Percentiles rank a stretch among this genome's conserved stretches.
Evolutionary conservation across 1,140 invertebrate species (phyloP).

Genomic region (Lanistes nyassanus): DNA sequence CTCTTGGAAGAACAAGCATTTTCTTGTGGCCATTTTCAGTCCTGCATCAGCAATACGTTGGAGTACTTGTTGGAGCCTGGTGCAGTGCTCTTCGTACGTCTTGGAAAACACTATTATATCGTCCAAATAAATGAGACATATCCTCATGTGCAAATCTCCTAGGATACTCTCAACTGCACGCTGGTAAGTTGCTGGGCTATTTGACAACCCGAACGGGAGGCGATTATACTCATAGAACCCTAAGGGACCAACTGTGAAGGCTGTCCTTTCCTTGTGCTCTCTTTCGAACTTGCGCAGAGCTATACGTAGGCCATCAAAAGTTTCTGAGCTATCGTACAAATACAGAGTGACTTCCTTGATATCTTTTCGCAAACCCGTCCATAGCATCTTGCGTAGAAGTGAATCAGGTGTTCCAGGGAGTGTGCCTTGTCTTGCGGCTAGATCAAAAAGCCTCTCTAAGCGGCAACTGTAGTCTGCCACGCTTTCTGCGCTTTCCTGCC

Average conservation of each 20-base stretch:
- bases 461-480: no score
- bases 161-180: neutral
- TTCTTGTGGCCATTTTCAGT: constrained; percentile 32
- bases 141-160: neutral
- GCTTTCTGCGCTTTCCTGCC: no score
- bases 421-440: no score
- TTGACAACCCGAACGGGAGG: neutral
- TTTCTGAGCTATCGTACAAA: no score
- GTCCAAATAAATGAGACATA: constrained; percentile 15
- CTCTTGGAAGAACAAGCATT: no score
- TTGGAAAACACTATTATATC: constrained; percentile 11
- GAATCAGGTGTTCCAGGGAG: no score
- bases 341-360: no score
- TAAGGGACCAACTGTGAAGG: constrained; percentile 12
- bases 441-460: no score
- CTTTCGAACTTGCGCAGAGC: no score
- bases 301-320: no score
- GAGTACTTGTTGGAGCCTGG: constrained; percentile 29
- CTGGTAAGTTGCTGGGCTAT: constrained; percentile 19
- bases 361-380: no score
- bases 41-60: constrained; percentile 22
- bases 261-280: constrained; percentile 18
- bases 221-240: constrained; percentile 19
- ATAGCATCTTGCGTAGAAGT: no score
- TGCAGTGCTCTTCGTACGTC: constrained; percentile 7